phyloP scores from a whole-genome alignment of 2,113 vertebrate genomes.

The Todiramphus saurophagus region DNA sequence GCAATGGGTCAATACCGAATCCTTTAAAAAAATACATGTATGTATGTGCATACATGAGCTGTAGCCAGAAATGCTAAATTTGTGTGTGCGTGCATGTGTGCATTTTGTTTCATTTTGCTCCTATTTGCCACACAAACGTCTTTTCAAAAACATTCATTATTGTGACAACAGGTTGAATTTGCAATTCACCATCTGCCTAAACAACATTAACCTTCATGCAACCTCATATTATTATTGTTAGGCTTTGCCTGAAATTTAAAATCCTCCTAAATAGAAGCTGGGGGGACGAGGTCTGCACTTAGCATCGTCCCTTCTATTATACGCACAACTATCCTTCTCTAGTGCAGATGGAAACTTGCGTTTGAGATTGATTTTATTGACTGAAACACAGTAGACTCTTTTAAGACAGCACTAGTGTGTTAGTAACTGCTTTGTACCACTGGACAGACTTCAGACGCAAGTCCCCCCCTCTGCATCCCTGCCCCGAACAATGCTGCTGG shows the following conservation, averaged over 20 bases:
- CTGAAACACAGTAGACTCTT: not conserved
- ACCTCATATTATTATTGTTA: slow-evolving; percentile 59
- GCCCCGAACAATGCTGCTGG: not conserved
- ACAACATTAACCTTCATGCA: slow-evolving; percentile 73
- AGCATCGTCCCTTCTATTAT: not conserved
- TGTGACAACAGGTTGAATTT: slow-evolving; percentile 73
- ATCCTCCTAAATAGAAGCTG: slow-evolving; percentile 9
- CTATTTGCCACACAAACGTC: slow-evolving; percentile 4
- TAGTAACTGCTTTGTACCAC: not conserved
- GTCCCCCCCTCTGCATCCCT: fast-evolving
- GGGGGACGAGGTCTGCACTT: not conserved
- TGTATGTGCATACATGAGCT: not conserved
- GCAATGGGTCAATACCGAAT: slow-evolving; percentile 8
- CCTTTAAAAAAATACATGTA: not conserved
- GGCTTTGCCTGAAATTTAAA: slow-evolving; percentile 59
- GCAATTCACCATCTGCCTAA: slow-evolving; percentile 74
- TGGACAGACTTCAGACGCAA: not conserved
- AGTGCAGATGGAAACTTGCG: not conserved
- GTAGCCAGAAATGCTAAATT: not conserved
- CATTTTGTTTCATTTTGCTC: slow-evolving; percentile 38
- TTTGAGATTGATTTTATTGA: not conserved
- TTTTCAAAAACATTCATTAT: slow-evolving; percentile 60
- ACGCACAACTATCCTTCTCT: not conserved
- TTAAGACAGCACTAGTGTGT: not conserved
- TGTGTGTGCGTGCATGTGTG: not conserved